phyloP scores from a whole-genome alignment of 1,140 invertebrate genomes.

The Drosophila takahashii region DNA sequence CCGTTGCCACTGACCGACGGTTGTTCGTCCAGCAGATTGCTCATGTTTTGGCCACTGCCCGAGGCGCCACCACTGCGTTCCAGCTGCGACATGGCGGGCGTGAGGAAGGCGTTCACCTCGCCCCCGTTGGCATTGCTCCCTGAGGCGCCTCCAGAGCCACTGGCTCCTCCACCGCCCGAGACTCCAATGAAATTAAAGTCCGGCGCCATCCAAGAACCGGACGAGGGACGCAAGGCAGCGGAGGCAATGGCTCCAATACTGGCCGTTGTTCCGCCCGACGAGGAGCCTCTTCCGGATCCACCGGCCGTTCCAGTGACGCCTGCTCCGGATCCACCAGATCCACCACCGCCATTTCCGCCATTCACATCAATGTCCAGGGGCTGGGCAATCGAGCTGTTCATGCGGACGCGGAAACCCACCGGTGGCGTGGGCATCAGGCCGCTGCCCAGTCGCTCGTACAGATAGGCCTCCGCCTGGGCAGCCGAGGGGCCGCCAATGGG shows the following conservation, averaged over 20 bases:
- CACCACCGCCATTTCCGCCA: conserved; percentile 22
- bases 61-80: conserved; percentile 35
- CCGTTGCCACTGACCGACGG: conserved; percentile 10
- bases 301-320: background rate
- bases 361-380: conserved; percentile 72
- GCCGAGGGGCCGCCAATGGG: background rate
- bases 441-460: conserved; percentile 48
- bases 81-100: conserved; percentile 48
- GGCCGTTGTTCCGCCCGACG: conserved; percentile 12
- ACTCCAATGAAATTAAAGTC: conserved; percentile 59
- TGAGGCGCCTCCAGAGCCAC: conserved; percentile 1
- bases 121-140: conserved; percentile 18
- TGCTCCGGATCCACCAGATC: background rate
- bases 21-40: conserved; percentile 63
- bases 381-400: conserved; percentile 65
- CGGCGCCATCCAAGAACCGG: conserved; percentile 68
- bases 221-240: conserved; percentile 52
- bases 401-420: conserved; percentile 55
- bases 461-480: conserved; percentile 23
- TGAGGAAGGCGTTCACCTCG: conserved; percentile 44
- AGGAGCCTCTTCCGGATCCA: background rate
- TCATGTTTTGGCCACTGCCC: conserved; percentile 51
- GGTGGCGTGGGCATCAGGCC: conserved; percentile 57
- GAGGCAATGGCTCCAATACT: conserved; percentile 17
- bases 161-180: background rate